Evolutionary conservation across 2,113 vertebrate species (phyloP), one percentile per base, ranked within the genome.

Genomic region (Tapirus terrestris): DNA sequence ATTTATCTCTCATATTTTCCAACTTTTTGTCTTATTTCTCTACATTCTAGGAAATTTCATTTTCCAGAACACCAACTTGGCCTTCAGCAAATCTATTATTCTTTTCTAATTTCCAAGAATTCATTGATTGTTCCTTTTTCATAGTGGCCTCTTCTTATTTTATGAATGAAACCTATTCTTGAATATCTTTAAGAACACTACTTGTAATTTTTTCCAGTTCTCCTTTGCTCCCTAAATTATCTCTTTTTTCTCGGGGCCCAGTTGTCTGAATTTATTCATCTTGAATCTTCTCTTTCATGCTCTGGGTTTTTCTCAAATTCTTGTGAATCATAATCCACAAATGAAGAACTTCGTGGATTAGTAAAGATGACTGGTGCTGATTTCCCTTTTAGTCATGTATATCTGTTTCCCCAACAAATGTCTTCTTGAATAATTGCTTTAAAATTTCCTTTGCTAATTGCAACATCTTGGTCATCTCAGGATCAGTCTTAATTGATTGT

Each of bases 131-230:
- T 53, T 77, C n/a, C 12, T 51, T 97, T 72, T 79, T n/a, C 31
- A 58, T 11, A 29, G 27, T 48, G 14, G 29, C 70, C 31, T 25
- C 27, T 65, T 92, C 9, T 29, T 87, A 75, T 81, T 86, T 91
- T 70, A 84, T 39, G 51, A 84, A 70, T 23, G 14, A 25, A 83
- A 31, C 83, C 61, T 75, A 20, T 72, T 83, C 27, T 45, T 58
- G 25, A 63, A 72, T 61, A 43, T 58, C 43, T 89, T 83, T 56
- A 88, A 89, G 61, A 31, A 61, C n/a, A 39, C 33, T 82, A 58
- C 20, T 67, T 45, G 43, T 13, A 91, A 88, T 23, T n/a, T 94
- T 90, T 83, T 88, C 67, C 88, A 67, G 7, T 96, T 95, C 33
- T 80, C 33, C 23, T 31, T 9, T 68, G 5, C 48, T 72, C 29